A percentile compares a stretch with the other conserved stretches of the same genome.
phyloP scores from a whole-genome alignment of 2,888 invertebrate genomes.

The Phengaris alcon region DNA sequence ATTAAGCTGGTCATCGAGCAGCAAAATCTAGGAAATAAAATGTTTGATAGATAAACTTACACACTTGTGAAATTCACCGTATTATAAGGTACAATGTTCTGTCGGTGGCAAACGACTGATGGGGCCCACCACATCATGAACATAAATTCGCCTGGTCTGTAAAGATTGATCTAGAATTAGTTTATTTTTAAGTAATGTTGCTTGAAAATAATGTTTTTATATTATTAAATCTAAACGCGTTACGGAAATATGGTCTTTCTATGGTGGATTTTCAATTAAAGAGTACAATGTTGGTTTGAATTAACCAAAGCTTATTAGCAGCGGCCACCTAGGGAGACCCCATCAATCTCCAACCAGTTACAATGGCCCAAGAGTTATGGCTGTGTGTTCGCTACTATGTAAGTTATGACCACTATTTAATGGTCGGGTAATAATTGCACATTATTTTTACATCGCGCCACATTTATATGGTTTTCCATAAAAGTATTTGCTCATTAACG shows the following conservation, averaged over 20 bases:
- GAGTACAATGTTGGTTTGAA: slow-evolving; percentile 39
- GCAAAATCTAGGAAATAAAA: too few species aligned
- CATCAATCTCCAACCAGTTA: slow-evolving; percentile 71
- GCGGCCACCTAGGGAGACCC: slow-evolving; percentile 72
- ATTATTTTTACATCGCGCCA: slow-evolving; percentile 50
- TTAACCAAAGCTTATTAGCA: slow-evolving; percentile 67
- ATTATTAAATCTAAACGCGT: too few species aligned
- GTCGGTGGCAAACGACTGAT: too few species aligned
- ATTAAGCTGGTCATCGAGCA: too few species aligned
- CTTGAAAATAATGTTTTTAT: too few species aligned
- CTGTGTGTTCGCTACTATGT: slow-evolving; percentile 71
- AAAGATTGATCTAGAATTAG: neutral
- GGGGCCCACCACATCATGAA: too few species aligned
- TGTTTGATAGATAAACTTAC: too few species aligned
- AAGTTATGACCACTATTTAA: slow-evolving; percentile 74
- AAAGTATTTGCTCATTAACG: slow-evolving; percentile 9
- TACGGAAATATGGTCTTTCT: neutral
- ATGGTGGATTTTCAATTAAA: slow-evolving; percentile 1
- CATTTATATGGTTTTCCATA: slow-evolving; percentile 55
- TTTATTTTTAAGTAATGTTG: too few species aligned
- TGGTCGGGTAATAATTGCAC: slow-evolving; percentile 71
- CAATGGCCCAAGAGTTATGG: slow-evolving; percentile 73
- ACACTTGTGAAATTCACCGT: too few species aligned
- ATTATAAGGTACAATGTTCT: too few species aligned
- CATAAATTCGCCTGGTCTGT: too few species aligned